Conservation (phyloP, 2,797 vertebrate species). For the Protonibea diacanthus region DNA sequence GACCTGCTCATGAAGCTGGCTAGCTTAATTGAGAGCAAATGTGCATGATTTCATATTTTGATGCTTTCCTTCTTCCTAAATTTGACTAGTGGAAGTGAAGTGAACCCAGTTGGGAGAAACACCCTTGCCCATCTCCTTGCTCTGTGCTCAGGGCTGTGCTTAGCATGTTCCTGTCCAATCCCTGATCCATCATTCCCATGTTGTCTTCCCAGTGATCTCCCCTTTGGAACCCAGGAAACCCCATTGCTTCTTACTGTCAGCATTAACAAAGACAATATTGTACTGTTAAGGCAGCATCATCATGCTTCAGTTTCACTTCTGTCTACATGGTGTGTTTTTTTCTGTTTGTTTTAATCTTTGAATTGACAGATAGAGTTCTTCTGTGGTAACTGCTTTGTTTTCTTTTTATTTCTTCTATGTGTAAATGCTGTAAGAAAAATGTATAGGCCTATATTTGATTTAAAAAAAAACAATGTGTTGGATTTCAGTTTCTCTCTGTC, state of each 20-base stretch:
- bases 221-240: slow-evolving; percentile 45
- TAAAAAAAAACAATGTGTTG: slow-evolving; percentile 80
- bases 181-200: slow-evolving; percentile 8
- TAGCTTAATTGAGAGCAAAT: background rate
- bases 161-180: slow-evolving; percentile 65
- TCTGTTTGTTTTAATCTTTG: slow-evolving; percentile 53
- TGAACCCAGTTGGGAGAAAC: slow-evolving; percentile 20
- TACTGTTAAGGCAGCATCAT: slow-evolving; percentile 76
- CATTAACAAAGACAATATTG: slow-evolving; percentile 69
- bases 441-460: slow-evolving; percentile 89
- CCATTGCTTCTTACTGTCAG: slow-evolving; percentile 66
- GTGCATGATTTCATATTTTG: background rate
- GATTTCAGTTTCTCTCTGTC: slow-evolving; percentile 83
- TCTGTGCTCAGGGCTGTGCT: slow-evolving; percentile 58
- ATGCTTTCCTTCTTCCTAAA: background rate
- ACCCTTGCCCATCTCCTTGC: background rate
- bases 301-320: slow-evolving; percentile 57
- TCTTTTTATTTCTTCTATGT: slow-evolving; percentile 80
- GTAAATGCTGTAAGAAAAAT: slow-evolving; percentile 93
- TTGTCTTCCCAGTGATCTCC: slow-evolving; percentile 22
- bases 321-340: slow-evolving; percentile 48
- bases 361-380: slow-evolving; percentile 62
- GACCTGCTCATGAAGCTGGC: background rate
- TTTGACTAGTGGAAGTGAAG: slow-evolving; percentile 37
- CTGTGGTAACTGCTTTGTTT: slow-evolving; percentile 58